Conservation (phyloP, 1,140 invertebrate species). For the Drosophila cardini region DNA sequence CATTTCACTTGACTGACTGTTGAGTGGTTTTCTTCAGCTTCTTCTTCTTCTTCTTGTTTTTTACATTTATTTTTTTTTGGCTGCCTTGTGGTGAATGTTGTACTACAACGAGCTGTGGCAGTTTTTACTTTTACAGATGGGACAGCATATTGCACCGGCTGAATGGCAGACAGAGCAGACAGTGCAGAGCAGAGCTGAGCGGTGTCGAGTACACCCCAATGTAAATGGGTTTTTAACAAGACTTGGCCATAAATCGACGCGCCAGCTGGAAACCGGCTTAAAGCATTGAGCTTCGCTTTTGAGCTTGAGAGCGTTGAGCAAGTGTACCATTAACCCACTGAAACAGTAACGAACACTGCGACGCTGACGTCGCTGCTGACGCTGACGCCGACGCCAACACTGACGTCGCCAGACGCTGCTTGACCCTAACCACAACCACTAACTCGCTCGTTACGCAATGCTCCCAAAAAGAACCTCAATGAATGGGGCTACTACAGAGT, state of each 20-base stretch:
- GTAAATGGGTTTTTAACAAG: conserved; percentile 81
- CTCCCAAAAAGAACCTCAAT: conserved; percentile 55
- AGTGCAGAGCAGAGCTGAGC: not conserved
- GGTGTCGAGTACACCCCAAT: conserved; percentile 49
- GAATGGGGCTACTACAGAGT: conserved; percentile 34
- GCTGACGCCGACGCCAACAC: not conserved
- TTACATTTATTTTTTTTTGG: conserved; percentile 52
- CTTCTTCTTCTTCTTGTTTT: conserved; percentile 42
- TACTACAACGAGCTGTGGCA: conserved; percentile 30
- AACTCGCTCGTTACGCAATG: conserved; percentile 50
- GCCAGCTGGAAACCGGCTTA: conserved; percentile 46
- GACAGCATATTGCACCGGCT: conserved; percentile 52
- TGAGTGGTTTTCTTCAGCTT: conserved; percentile 33
- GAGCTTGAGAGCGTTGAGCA: conserved; percentile 62
- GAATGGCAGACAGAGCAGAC: not conserved
- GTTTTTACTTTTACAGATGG: conserved; percentile 78
- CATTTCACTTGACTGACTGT: conserved; percentile 77
- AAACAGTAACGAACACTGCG: conserved; percentile 74
- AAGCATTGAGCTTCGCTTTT: conserved; percentile 41
- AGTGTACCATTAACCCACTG: conserved; percentile 83
- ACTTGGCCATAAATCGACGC: conserved; percentile 65
- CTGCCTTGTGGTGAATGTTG: conserved; percentile 58
- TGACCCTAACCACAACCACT: conserved; percentile 48
- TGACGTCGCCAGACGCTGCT: conserved; percentile 6
- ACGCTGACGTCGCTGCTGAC: conserved; percentile 2